Evolutionary conservation across 1,140 invertebrate species (phyloP), one percentile per base, ranked within the genome.

Genomic region (Metopolophium dirhodum): DNA sequence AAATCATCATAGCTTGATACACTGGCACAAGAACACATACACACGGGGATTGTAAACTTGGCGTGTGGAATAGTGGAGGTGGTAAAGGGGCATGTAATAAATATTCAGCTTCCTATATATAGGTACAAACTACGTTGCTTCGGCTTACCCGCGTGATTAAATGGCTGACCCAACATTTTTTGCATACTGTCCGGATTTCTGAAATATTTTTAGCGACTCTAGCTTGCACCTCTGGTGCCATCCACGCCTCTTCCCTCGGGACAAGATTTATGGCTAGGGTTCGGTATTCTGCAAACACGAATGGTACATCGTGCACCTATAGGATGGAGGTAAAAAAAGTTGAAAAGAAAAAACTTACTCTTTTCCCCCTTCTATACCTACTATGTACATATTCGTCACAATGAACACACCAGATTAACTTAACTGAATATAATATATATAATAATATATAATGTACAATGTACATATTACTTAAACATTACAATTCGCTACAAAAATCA

Each of bases 101-200:
- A 89, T 89, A 89, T 37, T 89, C 49, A 54, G 51, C 8, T 54
- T 89, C 26, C 49, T 9, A 57, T 89, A 41, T 41, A 41, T 41
- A 77, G 61, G n/a, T n/a, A 37, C 22, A 2, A 30, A 57, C 86
- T 26, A 86, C 30, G 37, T 26, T 89, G 51, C n/a, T 49, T 9
- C 18, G 26, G 35, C 87, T 54, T 26, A 18, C n/a, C 35, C 47
- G 1, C 35, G 49, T 41, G n/a, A 89, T 89, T 89, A 54, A 89
- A 89, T 57, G 88, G n/a, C 88, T 22, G 35, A 89, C 49, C 88
- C 35, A 41, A 89, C 51, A 89, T 57, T 89, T 57, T 89, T 89
- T 89, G n/a, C 88, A 57, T 57, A 57, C 51, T 41, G 35, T 23
- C 49, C 37, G 49, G 88, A 89, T 89, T 89, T 57, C 35, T 54